Base-by-base conservation (phyloP, 2,797 vertebrate genomes). In the Myotis daubentonii region DNA sequence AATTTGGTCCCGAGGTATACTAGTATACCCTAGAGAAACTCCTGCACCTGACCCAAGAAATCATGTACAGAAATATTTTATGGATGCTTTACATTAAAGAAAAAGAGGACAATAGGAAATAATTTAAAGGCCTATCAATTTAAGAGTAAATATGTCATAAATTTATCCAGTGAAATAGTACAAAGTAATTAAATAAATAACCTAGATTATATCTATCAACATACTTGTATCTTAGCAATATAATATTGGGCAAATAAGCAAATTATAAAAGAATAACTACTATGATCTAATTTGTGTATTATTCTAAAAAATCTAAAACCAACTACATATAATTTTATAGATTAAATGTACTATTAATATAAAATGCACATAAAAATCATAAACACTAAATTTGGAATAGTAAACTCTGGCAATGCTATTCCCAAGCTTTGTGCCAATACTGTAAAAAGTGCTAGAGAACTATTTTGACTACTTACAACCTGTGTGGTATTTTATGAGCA, bases 101-200 rank as follows among this genome's bases (percentile, higher is more conserved):
- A 71, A 84, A 80, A 93, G 10, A 75, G n/a, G 16, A 71, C 83
- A 84, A 89, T 76, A 70, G 44, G 47, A 85, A 87, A 57, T 16
- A 62, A 44, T 72, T 13, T 25, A 82, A 82, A 51, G 55, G 51
- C 16, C 38, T 20, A 83, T 28, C 20, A 80, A 66, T 0, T 66
- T 51, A 41, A 78, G 60, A 87, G 28, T 23, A 81, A 47, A 38
- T 44, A 65, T 9, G 38, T 20, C n/a, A 47, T 36, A 20, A 41
- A 47, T 47, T 33, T 16, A 93, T n/a, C 6, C 10, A 53, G 0
- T 60, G 78, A 92, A 74, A 82, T 38, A 68, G n/a, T 33, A 71
- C 5, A 91, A 84, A 76, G 7, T 22, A 65, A 65, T 41, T 78
- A 72, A 70, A 76, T 20, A 51, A 80, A 36, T 65, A 81, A 70